Base-by-base conservation (phyloP, 2,888 invertebrate genomes). In the Cephus runcator region DNA sequence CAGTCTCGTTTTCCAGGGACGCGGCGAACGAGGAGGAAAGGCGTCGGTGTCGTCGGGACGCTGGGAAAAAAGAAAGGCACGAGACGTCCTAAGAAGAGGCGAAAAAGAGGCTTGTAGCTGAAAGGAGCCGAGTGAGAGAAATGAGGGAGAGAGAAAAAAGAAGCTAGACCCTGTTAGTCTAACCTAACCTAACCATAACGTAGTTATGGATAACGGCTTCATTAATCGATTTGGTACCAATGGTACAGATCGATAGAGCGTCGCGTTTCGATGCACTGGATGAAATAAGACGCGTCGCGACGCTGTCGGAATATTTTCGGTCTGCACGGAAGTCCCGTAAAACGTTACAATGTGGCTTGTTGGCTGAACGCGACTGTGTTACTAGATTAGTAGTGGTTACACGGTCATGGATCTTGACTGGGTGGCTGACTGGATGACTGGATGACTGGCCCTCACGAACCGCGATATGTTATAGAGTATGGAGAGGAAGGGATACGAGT, bases 151-250 rank as follows among this genome's bases (percentile, higher is more conserved):
- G 23, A 40, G 40, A 15, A 9, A 56, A 23, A 40, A 56, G 9
- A 23, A 56, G 23, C 56, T 23, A 9, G 73, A 77, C 73, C 78
- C 82, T 82, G 84, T 84, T 85, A 85, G 85, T 85, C 84, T 1
- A 35, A 35, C 35, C 84, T 1, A 35, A 35, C 35, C 35, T 3
- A 12, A 35, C 35, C 11, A 35, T 35, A 35, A 34, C 33, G 33
- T 33, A 33, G 33, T 35, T 3, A 12, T 12, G 12, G 3, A 35
- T 35, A 35, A 35, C 35, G 35, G 35, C 35, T 12, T 35, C 35
- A 12, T 35, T 85, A 85, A 86, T 86, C 84, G 83, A 85, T 85
- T 80, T 35, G 12, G 3, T 56, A 56, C 9, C 56, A 15, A 23
- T 23, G 23, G 23, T 56, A 56, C 9, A 6, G 56, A 56, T 56